phyloP scores from a whole-genome alignment of 2,888 invertebrate genomes.

The Sclerodermus sp. region DNA sequence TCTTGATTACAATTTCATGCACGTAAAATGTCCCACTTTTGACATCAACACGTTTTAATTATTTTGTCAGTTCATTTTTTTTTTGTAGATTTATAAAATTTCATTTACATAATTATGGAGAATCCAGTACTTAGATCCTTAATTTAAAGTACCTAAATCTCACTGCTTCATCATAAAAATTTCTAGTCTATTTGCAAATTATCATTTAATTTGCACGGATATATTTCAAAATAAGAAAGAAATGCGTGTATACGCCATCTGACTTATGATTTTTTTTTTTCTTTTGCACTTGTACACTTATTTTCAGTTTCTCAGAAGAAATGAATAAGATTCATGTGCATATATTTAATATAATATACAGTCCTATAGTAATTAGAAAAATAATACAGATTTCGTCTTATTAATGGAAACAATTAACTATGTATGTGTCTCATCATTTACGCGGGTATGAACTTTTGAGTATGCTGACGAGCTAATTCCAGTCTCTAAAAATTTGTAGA shows the following conservation, averaged over 20 bases:
- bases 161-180: background rate
- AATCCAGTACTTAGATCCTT: background rate
- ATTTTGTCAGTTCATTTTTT: background rate
- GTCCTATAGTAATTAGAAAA: constrained; percentile 50
- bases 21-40: constrained; percentile 8
- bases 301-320: constrained; percentile 19
- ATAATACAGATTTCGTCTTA: constrained; percentile 49
- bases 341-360: constrained; percentile 26
- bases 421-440: constrained; percentile 36
- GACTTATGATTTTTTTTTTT: constrained; percentile 11
- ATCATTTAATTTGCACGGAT: no score
- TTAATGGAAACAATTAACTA: constrained; percentile 51
- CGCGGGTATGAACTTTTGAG: constrained; percentile 42
- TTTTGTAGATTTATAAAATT: background rate
- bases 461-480: constrained; percentile 48
- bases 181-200: background rate
- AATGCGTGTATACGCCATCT: constrained; percentile 18
- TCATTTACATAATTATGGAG: background rate
- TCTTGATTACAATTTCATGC: constrained; percentile 15
- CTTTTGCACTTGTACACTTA: constrained; percentile 19
- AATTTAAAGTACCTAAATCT: background rate
- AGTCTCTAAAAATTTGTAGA: constrained; percentile 33
- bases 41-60: background rate
- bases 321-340: constrained; percentile 16
- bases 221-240: constrained; percentile 9